These are phyloP conservation scores for Lysandra bellargus DNA, from an alignment of 2,888 invertebrate genomes.

Conservation along the genomic window DNA sequence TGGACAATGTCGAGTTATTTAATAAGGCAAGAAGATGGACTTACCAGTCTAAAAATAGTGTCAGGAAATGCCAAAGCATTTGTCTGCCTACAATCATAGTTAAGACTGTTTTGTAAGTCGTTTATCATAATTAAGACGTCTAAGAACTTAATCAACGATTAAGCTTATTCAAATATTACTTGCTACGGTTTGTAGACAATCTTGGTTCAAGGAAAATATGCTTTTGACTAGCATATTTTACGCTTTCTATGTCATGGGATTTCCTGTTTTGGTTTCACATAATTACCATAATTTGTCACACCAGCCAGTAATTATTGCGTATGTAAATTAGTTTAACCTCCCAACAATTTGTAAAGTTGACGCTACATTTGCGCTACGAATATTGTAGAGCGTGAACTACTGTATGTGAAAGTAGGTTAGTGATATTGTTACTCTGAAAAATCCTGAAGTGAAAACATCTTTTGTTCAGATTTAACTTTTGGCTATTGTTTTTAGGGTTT, in stretches of 20 bases:
- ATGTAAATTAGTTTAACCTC: constrained; percentile 11
- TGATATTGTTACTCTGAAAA: no score
- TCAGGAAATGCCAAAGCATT: constrained; percentile 46
- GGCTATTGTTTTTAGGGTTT: no score
- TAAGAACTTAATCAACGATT: constrained; percentile 61
- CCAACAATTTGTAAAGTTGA: background rate
- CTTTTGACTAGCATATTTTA: background rate
- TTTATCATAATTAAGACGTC: constrained; percentile 60
- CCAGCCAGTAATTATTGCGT: background rate
- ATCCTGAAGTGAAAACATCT: no score
- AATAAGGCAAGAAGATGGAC: constrained; percentile 22
- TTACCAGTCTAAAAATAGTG: constrained; percentile 39
- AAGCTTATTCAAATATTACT: constrained; percentile 34
- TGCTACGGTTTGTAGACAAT: constrained; percentile 32
- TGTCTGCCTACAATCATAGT: constrained; percentile 41
- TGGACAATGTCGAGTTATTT: constrained; percentile 16
- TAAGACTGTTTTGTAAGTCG: constrained; percentile 41
- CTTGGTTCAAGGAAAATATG: background rate
- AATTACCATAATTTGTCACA: constrained; percentile 10
- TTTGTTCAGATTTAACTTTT: no score
- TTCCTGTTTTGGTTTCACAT: background rate
- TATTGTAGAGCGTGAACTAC: background rate
- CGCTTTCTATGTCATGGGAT: background rate
- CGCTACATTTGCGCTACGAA: background rate
- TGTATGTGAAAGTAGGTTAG: background rate